A percentile compares a stretch with the other conserved stretches of the same genome.
phyloP scores from a whole-genome alignment of 2,113 vertebrate species.

The Haplochromis vanheusdeni region DNA sequence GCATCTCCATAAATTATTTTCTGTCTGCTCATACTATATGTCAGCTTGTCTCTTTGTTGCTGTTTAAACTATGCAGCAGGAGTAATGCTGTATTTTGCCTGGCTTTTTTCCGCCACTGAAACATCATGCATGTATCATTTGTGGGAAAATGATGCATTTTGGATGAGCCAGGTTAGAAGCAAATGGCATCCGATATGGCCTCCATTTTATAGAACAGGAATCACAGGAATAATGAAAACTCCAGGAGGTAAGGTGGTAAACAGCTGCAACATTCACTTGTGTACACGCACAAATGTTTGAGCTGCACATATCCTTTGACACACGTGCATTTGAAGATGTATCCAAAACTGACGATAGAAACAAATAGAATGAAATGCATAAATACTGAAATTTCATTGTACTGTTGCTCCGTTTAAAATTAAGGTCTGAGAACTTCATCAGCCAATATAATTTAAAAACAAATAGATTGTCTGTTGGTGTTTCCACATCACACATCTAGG shows the following conservation, averaged over 20 bases:
- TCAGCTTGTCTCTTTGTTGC: neutral
- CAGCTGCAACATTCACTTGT: neutral
- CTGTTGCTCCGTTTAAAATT: neutral
- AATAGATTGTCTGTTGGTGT: neutral
- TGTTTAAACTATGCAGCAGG: neutral
- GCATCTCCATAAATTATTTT: neutral
- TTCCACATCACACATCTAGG: neutral
- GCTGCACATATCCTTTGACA: neutral
- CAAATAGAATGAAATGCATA: neutral
- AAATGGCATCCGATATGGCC: conserved; percentile 67
- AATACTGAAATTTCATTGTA: neutral
- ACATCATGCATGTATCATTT: conserved; percentile 57
- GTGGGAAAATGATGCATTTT: conserved; percentile 64
- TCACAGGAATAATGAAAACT: conserved; percentile 70
- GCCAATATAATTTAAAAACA: neutral
- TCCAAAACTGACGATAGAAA: neutral
- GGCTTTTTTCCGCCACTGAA: conserved; percentile 6
- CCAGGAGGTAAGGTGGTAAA: conserved; percentile 59
- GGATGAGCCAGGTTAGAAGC: conserved; percentile 57
- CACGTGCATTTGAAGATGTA: neutral
- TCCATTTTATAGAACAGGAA: conserved; percentile 66
- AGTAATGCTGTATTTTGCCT: neutral
- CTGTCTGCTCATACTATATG: neutral
- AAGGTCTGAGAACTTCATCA: neutral
- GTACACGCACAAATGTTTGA: neutral